Evolutionary conservation across 1,140 invertebrate species (phyloP).

Genomic region (Microplitis mediator): DNA sequence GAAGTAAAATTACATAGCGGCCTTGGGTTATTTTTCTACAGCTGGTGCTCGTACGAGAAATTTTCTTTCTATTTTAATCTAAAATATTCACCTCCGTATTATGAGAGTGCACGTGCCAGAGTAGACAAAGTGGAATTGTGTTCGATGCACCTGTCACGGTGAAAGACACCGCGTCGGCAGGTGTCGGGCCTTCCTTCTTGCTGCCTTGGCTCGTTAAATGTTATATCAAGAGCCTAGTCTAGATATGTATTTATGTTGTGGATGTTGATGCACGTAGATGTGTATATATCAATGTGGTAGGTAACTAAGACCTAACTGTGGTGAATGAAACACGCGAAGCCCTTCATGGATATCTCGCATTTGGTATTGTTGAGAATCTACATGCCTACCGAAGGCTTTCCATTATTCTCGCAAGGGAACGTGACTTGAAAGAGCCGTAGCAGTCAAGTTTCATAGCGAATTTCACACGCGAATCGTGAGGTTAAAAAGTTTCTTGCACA

Average conservation of each 20-base stretch:
- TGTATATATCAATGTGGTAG: too few relatives aligned
- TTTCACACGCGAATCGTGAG: not conserved
- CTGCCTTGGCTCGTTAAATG: slow-evolving; percentile 4
- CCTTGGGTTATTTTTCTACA: too few relatives aligned
- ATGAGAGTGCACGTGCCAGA: slow-evolving; percentile 7
- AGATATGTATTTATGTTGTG: too few relatives aligned
- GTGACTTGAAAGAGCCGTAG: not conserved
- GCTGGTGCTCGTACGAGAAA: too few relatives aligned
- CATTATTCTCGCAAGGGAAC: not conserved
- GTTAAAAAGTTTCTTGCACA: too few relatives aligned
- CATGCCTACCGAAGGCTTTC: not conserved
- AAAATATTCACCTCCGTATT: not conserved
- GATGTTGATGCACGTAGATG: too few relatives aligned
- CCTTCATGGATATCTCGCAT: not conserved
- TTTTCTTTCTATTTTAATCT: not conserved
- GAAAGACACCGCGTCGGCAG: slow-evolving; percentile 12
- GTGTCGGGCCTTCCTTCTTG: slow-evolving; percentile 3
- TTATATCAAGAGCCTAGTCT: not conserved
- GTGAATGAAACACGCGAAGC: not conserved
- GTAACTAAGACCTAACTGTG: too few relatives aligned
- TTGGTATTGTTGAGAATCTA: not conserved
- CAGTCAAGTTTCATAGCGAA: not conserved
- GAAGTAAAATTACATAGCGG: too few relatives aligned
- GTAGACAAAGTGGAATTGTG: slow-evolving; percentile 22
- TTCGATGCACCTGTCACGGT: slow-evolving; percentile 29